Conservation (phyloP, 1,140 invertebrate genomes). For the Trigoniulus corallinus region DNA sequence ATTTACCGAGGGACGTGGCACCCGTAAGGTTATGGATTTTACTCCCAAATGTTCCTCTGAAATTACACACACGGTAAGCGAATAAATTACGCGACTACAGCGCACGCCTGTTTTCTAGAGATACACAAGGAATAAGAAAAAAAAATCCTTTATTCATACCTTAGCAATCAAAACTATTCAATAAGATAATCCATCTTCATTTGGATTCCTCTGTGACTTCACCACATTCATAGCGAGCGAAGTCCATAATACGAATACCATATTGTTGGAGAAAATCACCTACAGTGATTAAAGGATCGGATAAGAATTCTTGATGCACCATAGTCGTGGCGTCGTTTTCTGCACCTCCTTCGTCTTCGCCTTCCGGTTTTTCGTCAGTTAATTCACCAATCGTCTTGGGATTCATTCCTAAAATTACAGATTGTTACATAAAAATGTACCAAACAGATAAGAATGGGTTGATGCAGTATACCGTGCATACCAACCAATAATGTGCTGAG, state of each 20-base stretch:
- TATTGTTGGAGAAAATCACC: constrained; percentile 50
- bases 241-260: constrained; percentile 54
- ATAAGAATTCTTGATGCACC: constrained; percentile 71
- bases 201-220: no score
- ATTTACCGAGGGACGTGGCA: no score
- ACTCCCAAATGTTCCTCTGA: no score
- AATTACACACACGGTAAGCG: no score
- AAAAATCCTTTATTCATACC: no score
- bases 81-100: no score
- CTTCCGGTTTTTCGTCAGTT: constrained; percentile 32
- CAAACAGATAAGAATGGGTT: not conserved
- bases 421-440: not conserved
- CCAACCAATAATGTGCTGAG: constrained; percentile 74
- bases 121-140: no score
- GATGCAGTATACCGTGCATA: no score
- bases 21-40: no score
- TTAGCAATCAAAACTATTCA: no score
- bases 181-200: no score
- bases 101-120: no score
- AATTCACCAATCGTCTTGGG: constrained; percentile 55
- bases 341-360: constrained; percentile 29
- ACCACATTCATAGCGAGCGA: constrained; percentile 68
- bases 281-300: constrained; percentile 53
- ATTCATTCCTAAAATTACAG: constrained; percentile 46
- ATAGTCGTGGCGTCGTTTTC: constrained; percentile 49